Conservation (phyloP, 1,140 invertebrate genomes). For the Drosophila triauraria region DNA sequence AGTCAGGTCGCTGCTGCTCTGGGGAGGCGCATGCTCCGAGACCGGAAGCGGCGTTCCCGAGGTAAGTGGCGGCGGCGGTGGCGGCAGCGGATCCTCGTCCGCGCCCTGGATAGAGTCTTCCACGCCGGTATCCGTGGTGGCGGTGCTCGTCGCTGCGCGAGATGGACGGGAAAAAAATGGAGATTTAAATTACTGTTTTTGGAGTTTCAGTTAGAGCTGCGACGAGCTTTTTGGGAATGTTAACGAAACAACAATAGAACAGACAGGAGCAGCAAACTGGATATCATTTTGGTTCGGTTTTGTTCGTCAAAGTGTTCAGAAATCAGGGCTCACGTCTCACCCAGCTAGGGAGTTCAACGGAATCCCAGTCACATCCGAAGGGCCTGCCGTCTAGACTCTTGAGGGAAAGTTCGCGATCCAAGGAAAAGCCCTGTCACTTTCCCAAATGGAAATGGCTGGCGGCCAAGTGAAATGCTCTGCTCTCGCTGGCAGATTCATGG, state of each 20-base stretch:
- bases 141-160: conserved; percentile 22
- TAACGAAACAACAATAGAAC: conserved; percentile 21
- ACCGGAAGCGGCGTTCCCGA: conserved; percentile 12
- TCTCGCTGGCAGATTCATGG: conserved; percentile 23
- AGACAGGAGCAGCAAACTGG: conserved; percentile 19
- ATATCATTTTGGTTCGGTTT: neutral
- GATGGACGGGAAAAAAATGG: neutral
- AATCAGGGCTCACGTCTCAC: conserved; percentile 5
- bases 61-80: conserved; percentile 47
- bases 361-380: conserved; percentile 19
- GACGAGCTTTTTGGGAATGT: conserved; percentile 47
- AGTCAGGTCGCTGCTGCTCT: conserved; percentile 26
- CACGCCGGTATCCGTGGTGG: conserved; percentile 48
- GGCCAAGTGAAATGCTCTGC: conserved; percentile 39
- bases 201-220: conserved; percentile 36
- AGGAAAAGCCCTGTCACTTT: conserved; percentile 41
- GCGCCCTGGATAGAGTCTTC: conserved; percentile 5
- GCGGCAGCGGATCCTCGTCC: conserved; percentile 17
- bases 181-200: conserved; percentile 12
- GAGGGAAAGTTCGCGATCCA: conserved; percentile 18
- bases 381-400: conserved; percentile 17
- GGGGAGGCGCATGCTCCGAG: conserved; percentile 15
- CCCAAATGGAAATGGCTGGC: conserved; percentile 31
- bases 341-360: neutral
- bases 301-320: neutral